A percentile compares a stretch with the other conserved stretches of the same genome.
Evolutionary conservation across 2,797 vertebrate species (phyloP).

Genomic region (Pseudotriccus pelzelni): DNA sequence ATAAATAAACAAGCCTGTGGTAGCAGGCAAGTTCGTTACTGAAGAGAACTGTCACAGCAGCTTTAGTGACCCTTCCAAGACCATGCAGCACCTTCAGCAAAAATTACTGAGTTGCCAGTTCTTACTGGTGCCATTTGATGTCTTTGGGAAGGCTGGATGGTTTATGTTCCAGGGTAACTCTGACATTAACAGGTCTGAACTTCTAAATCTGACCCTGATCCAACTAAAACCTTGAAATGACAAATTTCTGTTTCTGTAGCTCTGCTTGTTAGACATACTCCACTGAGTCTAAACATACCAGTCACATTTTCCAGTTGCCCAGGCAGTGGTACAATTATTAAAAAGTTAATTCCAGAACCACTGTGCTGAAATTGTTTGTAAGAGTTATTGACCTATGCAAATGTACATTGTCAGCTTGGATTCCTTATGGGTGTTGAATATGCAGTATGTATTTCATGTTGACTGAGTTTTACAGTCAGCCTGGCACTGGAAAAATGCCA

Average conservation of each 20-base stretch:
- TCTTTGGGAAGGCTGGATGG: background rate
- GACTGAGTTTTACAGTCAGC: background rate
- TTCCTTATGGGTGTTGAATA: background rate
- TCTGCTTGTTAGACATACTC: background rate
- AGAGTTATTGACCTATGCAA: background rate
- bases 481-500: background rate
- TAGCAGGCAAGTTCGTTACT: background rate
- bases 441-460: background rate
- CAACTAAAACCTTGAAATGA: constrained; percentile 13
- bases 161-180: background rate
- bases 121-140: background rate
- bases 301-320: background rate
- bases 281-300: background rate
- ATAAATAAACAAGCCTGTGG: background rate
- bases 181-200: background rate
- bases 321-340: background rate
- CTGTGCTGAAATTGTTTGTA: background rate
- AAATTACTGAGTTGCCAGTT: background rate
- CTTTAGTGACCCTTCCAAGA: background rate
- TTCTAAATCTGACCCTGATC: background rate
- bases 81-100: background rate
- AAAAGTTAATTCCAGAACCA: background rate
- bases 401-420: background rate
- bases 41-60: rapidly evolving
- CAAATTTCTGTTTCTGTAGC: background rate